phyloP scores from a whole-genome alignment of 2,113 vertebrate genomes.

The Probosciger aterrimus region DNA sequence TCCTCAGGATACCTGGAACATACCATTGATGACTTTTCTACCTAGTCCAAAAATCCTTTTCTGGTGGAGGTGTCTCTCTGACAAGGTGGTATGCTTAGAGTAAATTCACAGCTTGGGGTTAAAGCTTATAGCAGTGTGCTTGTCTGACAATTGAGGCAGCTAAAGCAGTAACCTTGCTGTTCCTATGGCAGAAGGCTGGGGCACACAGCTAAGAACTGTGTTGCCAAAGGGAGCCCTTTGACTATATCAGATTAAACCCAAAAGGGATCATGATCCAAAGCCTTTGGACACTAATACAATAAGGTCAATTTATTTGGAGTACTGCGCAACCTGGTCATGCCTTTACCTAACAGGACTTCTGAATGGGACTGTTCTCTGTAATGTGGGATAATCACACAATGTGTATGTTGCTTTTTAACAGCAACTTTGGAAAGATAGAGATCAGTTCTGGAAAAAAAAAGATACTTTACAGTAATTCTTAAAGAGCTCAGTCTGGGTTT shows the following conservation, averaged over 20 bases:
- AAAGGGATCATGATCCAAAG: background rate
- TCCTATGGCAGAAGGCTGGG: background rate
- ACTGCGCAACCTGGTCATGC: background rate
- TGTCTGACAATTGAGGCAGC: background rate
- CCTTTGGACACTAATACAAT: background rate
- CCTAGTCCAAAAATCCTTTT: background rate
- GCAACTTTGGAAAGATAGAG: background rate
- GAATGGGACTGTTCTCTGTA: background rate
- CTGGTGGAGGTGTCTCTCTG: background rate
- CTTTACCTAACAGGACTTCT: background rate
- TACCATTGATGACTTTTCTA: background rate
- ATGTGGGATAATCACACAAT: background rate
- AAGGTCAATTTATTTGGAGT: background rate
- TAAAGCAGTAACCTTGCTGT: background rate
- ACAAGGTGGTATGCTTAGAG: background rate
- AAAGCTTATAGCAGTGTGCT: background rate
- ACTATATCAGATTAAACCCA: background rate
- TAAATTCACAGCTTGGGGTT: background rate
- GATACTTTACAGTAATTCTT: background rate
- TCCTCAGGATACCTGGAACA: background rate
- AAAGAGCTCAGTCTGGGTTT: background rate
- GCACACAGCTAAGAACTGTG: background rate
- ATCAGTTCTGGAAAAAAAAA: background rate
- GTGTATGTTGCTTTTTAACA: background rate
- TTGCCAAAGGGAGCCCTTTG: background rate